These are phyloP conservation scores for Caenorhabditis sp. DNA, from an alignment of 2,888 invertebrate species.

Conservation along the genomic window DNA sequence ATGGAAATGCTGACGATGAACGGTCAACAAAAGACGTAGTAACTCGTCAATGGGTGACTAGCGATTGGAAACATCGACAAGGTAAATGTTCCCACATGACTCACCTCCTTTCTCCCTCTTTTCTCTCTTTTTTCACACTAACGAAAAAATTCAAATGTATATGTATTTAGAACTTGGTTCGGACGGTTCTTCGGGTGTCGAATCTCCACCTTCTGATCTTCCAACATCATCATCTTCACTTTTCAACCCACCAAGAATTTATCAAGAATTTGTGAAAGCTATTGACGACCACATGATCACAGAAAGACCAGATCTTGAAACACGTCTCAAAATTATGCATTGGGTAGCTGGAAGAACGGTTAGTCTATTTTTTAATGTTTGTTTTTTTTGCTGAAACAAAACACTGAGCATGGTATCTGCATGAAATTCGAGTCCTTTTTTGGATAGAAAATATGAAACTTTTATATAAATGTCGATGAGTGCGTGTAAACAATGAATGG, in stretches of 20 bases:
- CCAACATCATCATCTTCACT: conserved; percentile 55
- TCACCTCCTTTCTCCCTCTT: neutral
- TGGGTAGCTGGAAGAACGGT: conserved; percentile 56
- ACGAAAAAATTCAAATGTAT: no score
- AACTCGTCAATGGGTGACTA: conserved; percentile 37
- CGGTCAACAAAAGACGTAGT: conserved; percentile 30
- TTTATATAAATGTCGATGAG: neutral
- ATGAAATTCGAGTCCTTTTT: neutral
- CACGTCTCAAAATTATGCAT: conserved; percentile 56
- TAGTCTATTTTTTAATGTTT: conserved; percentile 4
- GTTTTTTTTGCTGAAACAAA: neutral
- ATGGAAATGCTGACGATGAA: conserved; percentile 52
- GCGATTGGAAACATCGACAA: conserved; percentile 43
- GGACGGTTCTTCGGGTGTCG: conserved; percentile 52
- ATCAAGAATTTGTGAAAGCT: conserved; percentile 53
- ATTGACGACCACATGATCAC: conserved; percentile 54
- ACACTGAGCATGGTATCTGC: neutral
- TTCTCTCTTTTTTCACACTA: neutral
- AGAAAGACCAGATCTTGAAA: conserved; percentile 54
- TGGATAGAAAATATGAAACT: no score
- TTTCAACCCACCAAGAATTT: conserved; percentile 42
- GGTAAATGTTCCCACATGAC: conserved; percentile 14
- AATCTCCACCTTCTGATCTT: conserved; percentile 58
- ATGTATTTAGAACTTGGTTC: conserved; percentile 36
- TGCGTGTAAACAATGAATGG: neutral